Evolutionary conservation across 2,888 invertebrate genomes (phyloP).

Genomic region (Leucophenga montana): DNA sequence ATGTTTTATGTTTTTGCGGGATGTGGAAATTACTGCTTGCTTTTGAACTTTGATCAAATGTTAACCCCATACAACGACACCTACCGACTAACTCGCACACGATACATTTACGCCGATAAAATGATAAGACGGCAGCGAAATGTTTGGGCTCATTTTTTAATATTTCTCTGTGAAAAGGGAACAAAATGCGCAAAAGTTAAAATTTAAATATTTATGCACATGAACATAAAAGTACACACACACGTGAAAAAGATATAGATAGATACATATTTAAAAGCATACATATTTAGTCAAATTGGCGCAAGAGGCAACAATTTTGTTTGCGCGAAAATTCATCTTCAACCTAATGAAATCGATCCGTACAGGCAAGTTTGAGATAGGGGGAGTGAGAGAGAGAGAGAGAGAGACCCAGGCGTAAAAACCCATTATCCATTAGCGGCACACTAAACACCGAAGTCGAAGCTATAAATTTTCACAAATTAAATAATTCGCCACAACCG

Average conservation of each 20-base stretch:
- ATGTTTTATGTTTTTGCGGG: not conserved
- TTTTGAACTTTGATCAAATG: slow-evolving; percentile 62
- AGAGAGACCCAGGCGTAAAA: not conserved
- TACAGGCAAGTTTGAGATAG: not conserved
- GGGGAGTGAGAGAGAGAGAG: not conserved
- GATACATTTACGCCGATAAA: slow-evolving; percentile 41
- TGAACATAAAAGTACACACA: not conserved
- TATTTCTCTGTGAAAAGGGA: slow-evolving; percentile 58
- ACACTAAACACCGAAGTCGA: not conserved
- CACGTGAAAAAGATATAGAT: not conserved
- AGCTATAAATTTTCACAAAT: slow-evolving; percentile 21
- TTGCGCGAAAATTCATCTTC: not conserved
- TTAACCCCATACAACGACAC: slow-evolving; percentile 50
- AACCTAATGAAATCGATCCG: not conserved
- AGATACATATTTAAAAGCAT: not conserved
- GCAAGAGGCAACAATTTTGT: not conserved
- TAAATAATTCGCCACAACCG: slow-evolving; percentile 22
- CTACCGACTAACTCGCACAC: not conserved
- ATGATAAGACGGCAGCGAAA: slow-evolving; percentile 63
- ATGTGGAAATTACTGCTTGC: slow-evolving; percentile 38
- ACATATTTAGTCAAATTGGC: no score
- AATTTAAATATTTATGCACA: slow-evolving; percentile 26
- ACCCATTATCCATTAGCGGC: not conserved
- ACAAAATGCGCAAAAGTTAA: slow-evolving; percentile 9
- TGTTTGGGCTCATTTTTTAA: slow-evolving; percentile 61